Evolutionary conservation across 1,140 invertebrate species (phyloP).

Genomic region (Leptinotarsa undecemlineata): DNA sequence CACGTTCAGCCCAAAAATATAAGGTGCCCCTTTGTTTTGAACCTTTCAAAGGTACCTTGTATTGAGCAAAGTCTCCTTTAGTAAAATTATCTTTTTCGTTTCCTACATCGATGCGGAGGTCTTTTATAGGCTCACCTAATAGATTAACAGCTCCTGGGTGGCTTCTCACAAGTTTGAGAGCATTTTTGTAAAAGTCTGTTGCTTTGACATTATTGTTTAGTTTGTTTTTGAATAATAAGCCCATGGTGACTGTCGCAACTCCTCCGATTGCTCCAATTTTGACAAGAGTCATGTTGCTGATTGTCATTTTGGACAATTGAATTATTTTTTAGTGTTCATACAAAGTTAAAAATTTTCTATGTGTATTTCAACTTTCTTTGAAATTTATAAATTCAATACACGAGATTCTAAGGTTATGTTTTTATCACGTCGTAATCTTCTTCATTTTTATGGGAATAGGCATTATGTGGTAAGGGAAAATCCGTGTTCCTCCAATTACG

Average conservation of each 20-base stretch:
- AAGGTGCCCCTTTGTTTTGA: slow-evolving; percentile 63
- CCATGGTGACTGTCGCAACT: slow-evolving; percentile 56
- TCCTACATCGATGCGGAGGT: slow-evolving; percentile 61
- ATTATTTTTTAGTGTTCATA: too few relatives aligned
- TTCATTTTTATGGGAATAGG: too few relatives aligned
- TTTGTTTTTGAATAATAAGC: slow-evolving; percentile 55
- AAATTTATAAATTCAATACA: too few relatives aligned
- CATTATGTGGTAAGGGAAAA: too few relatives aligned
- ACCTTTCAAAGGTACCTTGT: slow-evolving; percentile 64
- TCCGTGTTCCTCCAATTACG: too few relatives aligned
- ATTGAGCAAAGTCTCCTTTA: slow-evolving; percentile 59
- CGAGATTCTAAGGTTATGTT: too few relatives aligned
- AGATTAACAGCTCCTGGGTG: slow-evolving; percentile 62
- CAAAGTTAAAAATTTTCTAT: too few relatives aligned
- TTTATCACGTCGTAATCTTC: too few relatives aligned
- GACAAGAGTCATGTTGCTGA: slow-evolving; percentile 56
- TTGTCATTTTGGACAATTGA: slow-evolving; percentile 11
- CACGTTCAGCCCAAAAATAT: slow-evolving; percentile 59
- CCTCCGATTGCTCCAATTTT: slow-evolving; percentile 60
- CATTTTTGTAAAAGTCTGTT: slow-evolving; percentile 62
- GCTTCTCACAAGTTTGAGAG: slow-evolving; percentile 59
- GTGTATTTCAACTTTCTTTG: too few relatives aligned
- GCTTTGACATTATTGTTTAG: slow-evolving; percentile 57
- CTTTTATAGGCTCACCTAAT: slow-evolving; percentile 69
- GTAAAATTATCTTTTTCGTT: slow-evolving; percentile 61